These are phyloP conservation scores for Dermatophagoides farinae DNA, from an alignment of 1,140 invertebrate species.

Conservation along the genomic window DNA sequence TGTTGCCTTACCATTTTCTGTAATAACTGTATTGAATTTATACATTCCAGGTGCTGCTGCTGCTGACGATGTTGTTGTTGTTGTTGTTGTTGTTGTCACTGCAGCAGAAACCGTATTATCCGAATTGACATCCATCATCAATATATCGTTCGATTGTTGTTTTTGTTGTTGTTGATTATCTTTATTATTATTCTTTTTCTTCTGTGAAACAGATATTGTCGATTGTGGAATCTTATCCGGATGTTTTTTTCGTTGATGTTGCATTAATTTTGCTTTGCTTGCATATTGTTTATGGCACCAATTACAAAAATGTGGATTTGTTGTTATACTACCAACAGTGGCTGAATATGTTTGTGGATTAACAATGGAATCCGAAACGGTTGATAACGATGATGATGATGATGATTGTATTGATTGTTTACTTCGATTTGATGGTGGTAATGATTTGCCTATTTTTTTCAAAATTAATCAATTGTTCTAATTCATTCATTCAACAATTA, in stretches of 20 bases:
- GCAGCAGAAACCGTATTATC: too few relatives aligned
- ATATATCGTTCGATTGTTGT: too few relatives aligned
- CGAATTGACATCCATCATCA: too few relatives aligned
- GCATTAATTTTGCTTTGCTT: constrained; percentile 52
- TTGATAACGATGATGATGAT: neutral
- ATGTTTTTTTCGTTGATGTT: constrained; percentile 59
- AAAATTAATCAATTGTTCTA: neutral
- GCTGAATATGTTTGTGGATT: constrained; percentile 43
- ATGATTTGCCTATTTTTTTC: constrained; percentile 19
- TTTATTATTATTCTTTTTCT: too few relatives aligned
- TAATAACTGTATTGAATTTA: too few relatives aligned
- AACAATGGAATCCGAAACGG: constrained; percentile 22
- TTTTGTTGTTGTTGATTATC: too few relatives aligned
- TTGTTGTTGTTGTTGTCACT: too few relatives aligned
- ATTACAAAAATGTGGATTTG: constrained; percentile 47
- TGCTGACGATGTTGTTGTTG: too few relatives aligned
- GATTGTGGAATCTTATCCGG: constrained; percentile 25
- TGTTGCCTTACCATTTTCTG: too few relatives aligned
- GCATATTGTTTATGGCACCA: constrained; percentile 71
- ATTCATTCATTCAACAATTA: neutral
- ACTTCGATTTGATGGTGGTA: constrained; percentile 13
- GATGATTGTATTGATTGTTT: constrained; percentile 22
- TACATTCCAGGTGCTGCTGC: too few relatives aligned
- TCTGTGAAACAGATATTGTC: neutral
- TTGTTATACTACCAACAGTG: constrained; percentile 48